Conservation (phyloP, 2,888 invertebrate genomes). For the Orthosia cruda region DNA sequence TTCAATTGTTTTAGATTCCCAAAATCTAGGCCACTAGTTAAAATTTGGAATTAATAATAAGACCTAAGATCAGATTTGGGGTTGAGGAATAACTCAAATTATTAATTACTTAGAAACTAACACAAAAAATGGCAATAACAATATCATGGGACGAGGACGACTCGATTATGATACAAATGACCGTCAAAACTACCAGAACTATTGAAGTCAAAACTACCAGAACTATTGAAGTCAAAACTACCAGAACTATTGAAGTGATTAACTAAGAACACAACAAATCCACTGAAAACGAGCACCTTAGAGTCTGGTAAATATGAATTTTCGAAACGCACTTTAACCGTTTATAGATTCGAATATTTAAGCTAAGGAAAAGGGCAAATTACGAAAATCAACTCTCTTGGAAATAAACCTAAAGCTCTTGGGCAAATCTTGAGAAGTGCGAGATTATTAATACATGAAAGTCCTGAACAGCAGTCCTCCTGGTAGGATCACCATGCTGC, state of each 20-base stretch:
- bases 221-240: neutral
- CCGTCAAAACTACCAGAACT: neutral
- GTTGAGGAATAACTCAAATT: neutral
- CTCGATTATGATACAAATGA: neutral
- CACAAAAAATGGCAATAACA: neutral
- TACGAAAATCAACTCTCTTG: too few relatives aligned
- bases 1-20: neutral
- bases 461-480: neutral
- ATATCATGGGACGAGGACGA: neutral
- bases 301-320: too few relatives aligned
- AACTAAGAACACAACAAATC: neutral
- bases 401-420: neutral
- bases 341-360: neutral
- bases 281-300: neutral
- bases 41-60: neutral
- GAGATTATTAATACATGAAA: neutral
- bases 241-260: neutral
- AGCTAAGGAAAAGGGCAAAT: neutral
- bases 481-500: too few relatives aligned
- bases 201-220: neutral
- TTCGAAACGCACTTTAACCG: neutral
- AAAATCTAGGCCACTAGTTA: neutral
- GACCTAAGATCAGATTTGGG: neutral
- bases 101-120: neutral
- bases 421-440: neutral